Evolutionary conservation across 2,797 vertebrate genomes (phyloP).

Genomic region (Gallirallus australis): DNA sequence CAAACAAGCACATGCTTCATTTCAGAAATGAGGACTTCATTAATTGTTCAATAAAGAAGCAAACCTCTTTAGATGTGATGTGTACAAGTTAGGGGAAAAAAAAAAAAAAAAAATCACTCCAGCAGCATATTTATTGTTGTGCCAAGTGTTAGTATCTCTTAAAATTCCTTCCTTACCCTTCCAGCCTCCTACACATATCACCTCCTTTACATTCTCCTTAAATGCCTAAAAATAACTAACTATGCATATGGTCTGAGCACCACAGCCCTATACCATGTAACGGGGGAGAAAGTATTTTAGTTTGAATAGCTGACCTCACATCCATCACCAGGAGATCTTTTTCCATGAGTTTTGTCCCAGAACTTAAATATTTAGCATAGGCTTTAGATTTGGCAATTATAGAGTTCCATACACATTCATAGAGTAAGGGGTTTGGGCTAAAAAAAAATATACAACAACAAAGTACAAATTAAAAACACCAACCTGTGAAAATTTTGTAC

Average conservation of each 20-base stretch:
- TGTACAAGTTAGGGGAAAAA: neutral
- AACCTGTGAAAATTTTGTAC: neutral
- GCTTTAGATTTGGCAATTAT: neutral
- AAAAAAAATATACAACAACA: neutral
- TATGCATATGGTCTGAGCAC: conserved; percentile 70
- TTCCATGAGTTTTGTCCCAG: neutral
- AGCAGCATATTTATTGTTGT: conserved; percentile 32
- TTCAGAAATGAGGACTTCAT: conserved; percentile 4
- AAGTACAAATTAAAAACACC: neutral
- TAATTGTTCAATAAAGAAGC: conserved; percentile 6
- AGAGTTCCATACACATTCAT: neutral
- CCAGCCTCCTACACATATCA: conserved; percentile 61
- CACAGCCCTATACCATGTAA: conserved; percentile 56
- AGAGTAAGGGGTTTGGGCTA: neutral
- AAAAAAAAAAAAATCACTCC: neutral
- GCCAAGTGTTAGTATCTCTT: conserved; percentile 17
- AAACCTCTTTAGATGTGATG: neutral
- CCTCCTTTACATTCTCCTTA: conserved; percentile 68
- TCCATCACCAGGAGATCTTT: conserved; percentile 31
- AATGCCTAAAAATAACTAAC: conserved; percentile 67
- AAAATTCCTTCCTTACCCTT: conserved; percentile 47
- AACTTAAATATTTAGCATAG: neutral
- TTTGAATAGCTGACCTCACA: conserved; percentile 50
- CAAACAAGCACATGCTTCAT: neutral
- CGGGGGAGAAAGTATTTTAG: conserved; percentile 38